Base-by-base conservation (phyloP, 30 jellyfish, hydroid and myxozoan species). In the Aurelia sp. region DNA sequence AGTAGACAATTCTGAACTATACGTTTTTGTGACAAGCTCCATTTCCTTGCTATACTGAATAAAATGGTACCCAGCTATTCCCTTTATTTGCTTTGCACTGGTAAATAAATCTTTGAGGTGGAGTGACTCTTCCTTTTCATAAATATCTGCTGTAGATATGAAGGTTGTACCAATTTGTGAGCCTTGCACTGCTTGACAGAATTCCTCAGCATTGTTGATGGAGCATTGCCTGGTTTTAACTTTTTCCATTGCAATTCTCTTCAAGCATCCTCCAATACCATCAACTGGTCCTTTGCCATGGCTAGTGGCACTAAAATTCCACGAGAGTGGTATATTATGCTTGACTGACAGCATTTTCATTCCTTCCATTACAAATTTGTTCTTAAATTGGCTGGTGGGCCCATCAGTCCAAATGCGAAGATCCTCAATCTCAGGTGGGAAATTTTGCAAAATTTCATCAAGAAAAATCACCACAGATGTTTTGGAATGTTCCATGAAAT, bases 321-420 rank as follows among this genome's bases (percentile, higher is more conserved):
- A 78, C 76, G 10, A 22, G 8, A 74, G 73, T 13, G 73, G 27
- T 13, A 74, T 11, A 13, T 23, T 35, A 22, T 53, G 69, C 33
- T 21, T 59, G 12, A 11, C 23, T 23, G 84, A 15, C 40, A 63
- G 20, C 61, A 65, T 37, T 74, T 63, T 79, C 81, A 62, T 44
- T 16, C 55, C 78, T 22, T 69, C 58, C 70, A 71, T 62, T 16
- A 79, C 76, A 88, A 79, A 88, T 68, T 68, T 37, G 73, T 78
- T 79, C 71, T 88, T 88, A 66, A 79, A 88, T 67, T 88, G 97
- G 62, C 84, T 79, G 18, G 89, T 18, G 35, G 97, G 89, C 69
- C 92, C 93, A 79, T 70, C 93, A 11, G 86, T 55, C 86, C 58
- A 86, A 48, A 86, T 76, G 23, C 70, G 66, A 13, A 86, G 20